Evolutionary conservation across 2,888 invertebrate species (phyloP), one percentile per base, ranked within the genome.

Genomic region (Tuberolachnus salignus): DNA sequence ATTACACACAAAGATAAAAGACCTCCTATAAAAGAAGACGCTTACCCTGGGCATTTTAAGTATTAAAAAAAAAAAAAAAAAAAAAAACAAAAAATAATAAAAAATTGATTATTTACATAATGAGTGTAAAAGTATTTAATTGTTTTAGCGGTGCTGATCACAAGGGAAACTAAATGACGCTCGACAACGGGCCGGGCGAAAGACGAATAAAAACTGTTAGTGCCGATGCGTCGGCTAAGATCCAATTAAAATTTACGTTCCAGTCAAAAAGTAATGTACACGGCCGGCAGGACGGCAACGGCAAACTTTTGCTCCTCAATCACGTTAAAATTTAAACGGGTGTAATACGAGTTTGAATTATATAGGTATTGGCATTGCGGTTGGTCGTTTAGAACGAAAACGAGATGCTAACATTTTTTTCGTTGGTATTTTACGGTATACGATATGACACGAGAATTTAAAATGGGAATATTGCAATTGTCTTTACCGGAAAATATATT

Each of bases 81-180:
- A 34, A 34, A 3, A 34, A 34, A 34, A 34, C 3, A 4, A 9
- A 19, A 42, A 6, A 8, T 44, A 19, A 42, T 44, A 21, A 44
- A 44, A 64, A 44, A 44, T 19, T 9, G 14, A 46, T 44, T 64
- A 42, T 44, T 46, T 14, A 3, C 8, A 3, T 46, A 21, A 64
- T 21, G 64, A 64, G 64, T 3, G 26, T 59, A 59, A 64, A 64
- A 64, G 19, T 42, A 44, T 64, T 64, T 46, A 64, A 63, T 64
- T 64, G 11, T 21, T 64, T 64, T 46, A 34, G 34, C 6, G 21
- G 19, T 21, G 14, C 64, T 64, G n/a, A n/a, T n/a, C 44, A 19
- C 13, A 64, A 64, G 19, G 44, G 14, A 34, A 34, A 64, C 19
- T 44, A 42, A 46, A 59, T 59, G 23, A 59, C 23, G 34, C 34